A percentile compares a stretch with the other conserved stretches of the same genome.
These are phyloP conservation scores for Tetragonisca angustula DNA, from an alignment of 2,888 invertebrate genomes.

Conservation along the genomic window DNA sequence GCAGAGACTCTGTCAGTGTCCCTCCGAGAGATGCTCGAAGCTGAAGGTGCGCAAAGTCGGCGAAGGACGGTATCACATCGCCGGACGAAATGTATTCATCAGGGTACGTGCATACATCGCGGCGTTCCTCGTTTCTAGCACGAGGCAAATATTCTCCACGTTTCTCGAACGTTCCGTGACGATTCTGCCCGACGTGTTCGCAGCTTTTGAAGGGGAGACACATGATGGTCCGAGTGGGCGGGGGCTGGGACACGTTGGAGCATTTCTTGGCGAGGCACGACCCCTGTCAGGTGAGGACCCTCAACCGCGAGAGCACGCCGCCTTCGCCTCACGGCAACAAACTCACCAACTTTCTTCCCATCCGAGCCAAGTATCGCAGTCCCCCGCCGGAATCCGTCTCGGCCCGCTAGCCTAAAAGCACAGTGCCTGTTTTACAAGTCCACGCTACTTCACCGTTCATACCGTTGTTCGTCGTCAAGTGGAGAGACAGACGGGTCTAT, in stretches of 20 bases:
- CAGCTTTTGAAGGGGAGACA: slow-evolving; percentile 95
- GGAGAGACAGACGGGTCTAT: slow-evolving; percentile 20
- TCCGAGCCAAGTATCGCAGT: slow-evolving; percentile 90
- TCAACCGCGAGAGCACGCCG: slow-evolving; percentile 84
- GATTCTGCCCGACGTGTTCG: slow-evolving; percentile 71
- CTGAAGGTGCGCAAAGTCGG: slow-evolving; percentile 92
- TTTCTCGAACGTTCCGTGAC: background rate
- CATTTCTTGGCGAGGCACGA: slow-evolving; percentile 95
- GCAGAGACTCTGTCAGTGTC: slow-evolving; percentile 91
- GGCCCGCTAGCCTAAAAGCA: slow-evolving; percentile 78
- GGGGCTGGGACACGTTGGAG: slow-evolving; percentile 97
- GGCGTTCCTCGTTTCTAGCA: background rate
- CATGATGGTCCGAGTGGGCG: slow-evolving; percentile 98
- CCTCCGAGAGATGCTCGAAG: slow-evolving; percentile 89
- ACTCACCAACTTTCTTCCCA: slow-evolving; percentile 87
- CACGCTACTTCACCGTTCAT: slow-evolving; percentile 61
- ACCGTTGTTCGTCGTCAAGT: slow-evolving; percentile 48
- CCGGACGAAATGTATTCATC: slow-evolving; percentile 94
- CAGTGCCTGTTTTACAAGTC: slow-evolving; percentile 71
- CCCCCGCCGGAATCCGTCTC: slow-evolving; percentile 87
- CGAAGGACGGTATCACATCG: slow-evolving; percentile 94
- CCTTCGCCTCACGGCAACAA: slow-evolving; percentile 83
- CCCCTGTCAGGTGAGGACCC: slow-evolving; percentile 90
- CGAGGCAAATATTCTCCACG: too few relatives aligned
- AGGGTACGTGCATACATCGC: slow-evolving; percentile 86